phyloP scores from a whole-genome alignment of 2,113 vertebrate species.

The Telmatochromis sp. region DNA sequence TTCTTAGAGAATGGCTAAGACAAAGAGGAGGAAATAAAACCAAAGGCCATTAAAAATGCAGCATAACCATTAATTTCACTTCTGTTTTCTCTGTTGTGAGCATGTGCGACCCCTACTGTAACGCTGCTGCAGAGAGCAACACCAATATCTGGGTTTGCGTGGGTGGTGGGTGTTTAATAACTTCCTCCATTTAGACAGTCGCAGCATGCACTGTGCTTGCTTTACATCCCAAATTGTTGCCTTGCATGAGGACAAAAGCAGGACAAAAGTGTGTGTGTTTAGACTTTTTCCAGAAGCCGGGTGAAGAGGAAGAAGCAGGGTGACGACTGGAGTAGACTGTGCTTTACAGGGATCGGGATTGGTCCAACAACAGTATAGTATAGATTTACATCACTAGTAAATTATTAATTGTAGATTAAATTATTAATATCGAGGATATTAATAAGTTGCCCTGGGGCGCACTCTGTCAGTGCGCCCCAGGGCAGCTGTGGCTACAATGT shows the following conservation, averaged over 20 bases:
- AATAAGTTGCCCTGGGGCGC: no score
- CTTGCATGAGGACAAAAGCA: neutral
- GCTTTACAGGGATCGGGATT: neutral
- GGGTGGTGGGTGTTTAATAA: neutral
- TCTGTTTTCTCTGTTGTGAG: neutral
- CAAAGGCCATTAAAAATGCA: neutral
- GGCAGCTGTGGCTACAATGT: no score
- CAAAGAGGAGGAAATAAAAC: neutral
- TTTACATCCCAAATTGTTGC: neutral
- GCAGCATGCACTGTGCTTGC: neutral
- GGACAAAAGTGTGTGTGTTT: neutral
- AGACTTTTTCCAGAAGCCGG: neutral
- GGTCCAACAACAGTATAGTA: neutral
- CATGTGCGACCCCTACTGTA: neutral
- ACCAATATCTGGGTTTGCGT: neutral
- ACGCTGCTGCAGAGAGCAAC: neutral
- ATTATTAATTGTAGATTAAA: neutral
- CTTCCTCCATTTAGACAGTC: neutral
- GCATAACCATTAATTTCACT: neutral
- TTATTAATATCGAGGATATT: neutral
- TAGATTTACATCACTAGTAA: neutral
- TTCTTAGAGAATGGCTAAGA: slow-evolving; percentile 90
- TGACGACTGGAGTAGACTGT: neutral
- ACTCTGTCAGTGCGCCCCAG: no score
- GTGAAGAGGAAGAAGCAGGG: neutral